Conservation (phyloP, 2,797 vertebrate genomes). For the Lepilemur ruficaudatus region DNA sequence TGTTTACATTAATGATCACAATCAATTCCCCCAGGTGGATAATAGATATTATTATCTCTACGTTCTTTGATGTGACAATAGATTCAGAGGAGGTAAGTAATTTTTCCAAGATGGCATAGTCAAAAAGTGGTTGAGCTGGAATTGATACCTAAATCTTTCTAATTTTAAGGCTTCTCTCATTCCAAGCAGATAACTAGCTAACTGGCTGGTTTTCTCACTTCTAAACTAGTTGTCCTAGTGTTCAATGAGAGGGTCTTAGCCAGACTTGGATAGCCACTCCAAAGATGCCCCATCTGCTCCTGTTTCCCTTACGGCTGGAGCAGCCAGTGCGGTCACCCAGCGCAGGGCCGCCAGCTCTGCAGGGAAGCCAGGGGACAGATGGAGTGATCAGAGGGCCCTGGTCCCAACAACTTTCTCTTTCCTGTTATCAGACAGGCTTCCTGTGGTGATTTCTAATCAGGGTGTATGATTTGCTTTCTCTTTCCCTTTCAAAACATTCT, state of each 20-base stretch:
- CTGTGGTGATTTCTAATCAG: background rate
- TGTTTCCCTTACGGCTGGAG: background rate
- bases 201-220: background rate
- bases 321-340: background rate
- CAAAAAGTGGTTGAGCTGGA: background rate
- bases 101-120: background rate
- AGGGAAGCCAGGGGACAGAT: background rate
- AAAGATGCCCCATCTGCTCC: background rate
- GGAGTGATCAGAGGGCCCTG: background rate
- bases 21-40: background rate
- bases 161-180: background rate
- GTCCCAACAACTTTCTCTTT: background rate
- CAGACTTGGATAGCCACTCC: background rate
- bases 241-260: background rate
- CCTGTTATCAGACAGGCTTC: constrained; percentile 18
- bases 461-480: constrained; percentile 32
- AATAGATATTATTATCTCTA: background rate
- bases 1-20: background rate
- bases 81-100: background rate
- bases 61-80: constrained; percentile 11
- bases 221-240: background rate
- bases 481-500: constrained; percentile 64
- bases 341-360: background rate
- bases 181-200: background rate
- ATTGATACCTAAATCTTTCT: background rate